Base-by-base conservation (phyloP, 1,140 invertebrate species). In the Alviniconcha marisindica region DNA sequence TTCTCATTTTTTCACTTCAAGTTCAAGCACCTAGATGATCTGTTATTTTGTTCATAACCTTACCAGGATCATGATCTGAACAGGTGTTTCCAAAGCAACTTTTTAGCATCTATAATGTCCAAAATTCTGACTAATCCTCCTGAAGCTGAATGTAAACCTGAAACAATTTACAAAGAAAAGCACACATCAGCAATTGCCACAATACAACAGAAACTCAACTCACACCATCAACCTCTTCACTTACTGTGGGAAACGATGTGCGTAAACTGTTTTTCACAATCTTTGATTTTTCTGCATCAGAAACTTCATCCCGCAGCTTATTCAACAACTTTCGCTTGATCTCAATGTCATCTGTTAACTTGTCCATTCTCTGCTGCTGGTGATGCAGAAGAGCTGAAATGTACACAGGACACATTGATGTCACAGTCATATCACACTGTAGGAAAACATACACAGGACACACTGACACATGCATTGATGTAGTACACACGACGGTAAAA, bases 231-330 rank as follows among this genome's bases (percentile, higher is more conserved):
- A n/a, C n/a, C n/a, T n/a, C n/a, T n/a, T n/a, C 31, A 85, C 88
- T 85, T 69, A 89, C 89, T 24, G 86, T 84, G 33, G 89, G 89
- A 82, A 87, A 90, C 48, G 83, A 84, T 48, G 56, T 86, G 82
- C 84, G 84, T 31, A 38, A 79, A 81, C 81, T 82, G 60, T 76
- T 84, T 24, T 83, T 85, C 63, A 86, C 88, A 73, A 86, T 71
- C 88, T 87, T 88, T 69, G 87, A 88, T 77, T 85, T 87, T 77
- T 90, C 89, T 87, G 89, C 87, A 36, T 87, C 84, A 44, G 63
- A 82, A 5, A 90, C 89, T 42, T 88, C 85, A 51, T 69, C 40
- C 38, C 89, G 83, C 56, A 89, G 77, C 24, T 86, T 84, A 31
- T 81, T 38, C 77, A 88, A 76, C 63, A 87, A 85, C 28, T 82